Evolutionary conservation across 2,797 vertebrate species (phyloP).

Genomic region (Mus minutoides): DNA sequence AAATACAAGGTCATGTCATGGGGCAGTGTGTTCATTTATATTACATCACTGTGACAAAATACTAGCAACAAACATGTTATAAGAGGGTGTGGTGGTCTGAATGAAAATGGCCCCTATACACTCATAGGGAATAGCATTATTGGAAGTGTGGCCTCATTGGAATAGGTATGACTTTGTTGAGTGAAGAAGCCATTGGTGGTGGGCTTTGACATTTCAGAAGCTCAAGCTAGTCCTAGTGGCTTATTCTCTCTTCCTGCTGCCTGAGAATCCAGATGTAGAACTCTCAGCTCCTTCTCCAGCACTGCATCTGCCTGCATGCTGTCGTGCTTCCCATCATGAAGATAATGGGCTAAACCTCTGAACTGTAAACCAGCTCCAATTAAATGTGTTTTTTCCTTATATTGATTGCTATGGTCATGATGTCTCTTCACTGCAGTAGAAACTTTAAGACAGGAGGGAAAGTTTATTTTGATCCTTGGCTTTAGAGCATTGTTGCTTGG

Average conservation of each 20-base stretch:
- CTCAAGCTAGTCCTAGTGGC: background rate
- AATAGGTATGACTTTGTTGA: background rate
- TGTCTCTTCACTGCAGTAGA: background rate
- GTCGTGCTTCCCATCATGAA: too few species aligned
- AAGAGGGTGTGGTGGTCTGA: background rate
- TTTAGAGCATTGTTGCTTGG: background rate
- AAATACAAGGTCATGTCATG: background rate
- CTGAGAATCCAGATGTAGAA: background rate
- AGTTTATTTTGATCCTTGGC: background rate
- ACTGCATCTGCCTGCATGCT: too few species aligned
- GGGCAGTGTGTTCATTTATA: background rate
- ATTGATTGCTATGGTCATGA: background rate
- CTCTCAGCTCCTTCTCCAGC: background rate
- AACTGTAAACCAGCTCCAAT: background rate
- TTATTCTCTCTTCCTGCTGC: background rate
- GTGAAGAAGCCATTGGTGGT: background rate
- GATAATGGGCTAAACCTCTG: background rate
- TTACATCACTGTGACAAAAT: background rate
- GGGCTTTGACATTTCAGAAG: background rate
- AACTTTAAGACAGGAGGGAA: background rate
- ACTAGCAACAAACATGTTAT: background rate
- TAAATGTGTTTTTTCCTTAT: too few species aligned
- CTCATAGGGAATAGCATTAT: background rate
- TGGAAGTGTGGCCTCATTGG: background rate
- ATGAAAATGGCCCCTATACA: background rate